A percentile compares a stretch with the other conserved stretches of the same genome.
Evolutionary conservation across 2,113 vertebrate species (phyloP).

Genomic region (Boleophthalmus pectinirostris): DNA sequence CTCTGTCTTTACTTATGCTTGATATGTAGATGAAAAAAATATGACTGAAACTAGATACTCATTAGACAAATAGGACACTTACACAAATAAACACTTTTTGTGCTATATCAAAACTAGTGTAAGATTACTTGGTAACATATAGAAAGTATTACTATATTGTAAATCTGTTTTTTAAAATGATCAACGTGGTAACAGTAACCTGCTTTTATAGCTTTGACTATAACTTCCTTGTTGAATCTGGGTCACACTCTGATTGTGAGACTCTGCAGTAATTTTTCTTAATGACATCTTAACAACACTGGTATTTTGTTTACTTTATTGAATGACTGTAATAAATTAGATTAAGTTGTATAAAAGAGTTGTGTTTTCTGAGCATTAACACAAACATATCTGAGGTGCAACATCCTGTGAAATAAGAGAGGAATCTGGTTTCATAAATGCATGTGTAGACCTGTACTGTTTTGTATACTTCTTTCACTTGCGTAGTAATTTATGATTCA

Average conservation of each 20-base stretch:
- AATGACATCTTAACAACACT: background rate
- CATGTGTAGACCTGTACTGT: background rate
- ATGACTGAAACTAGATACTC: too few species aligned
- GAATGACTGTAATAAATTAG: background rate
- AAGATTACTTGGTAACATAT: too few species aligned
- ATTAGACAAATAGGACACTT: too few species aligned
- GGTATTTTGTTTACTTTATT: background rate
- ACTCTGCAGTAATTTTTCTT: slow-evolving; percentile 14
- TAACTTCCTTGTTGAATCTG: slow-evolving; percentile 24
- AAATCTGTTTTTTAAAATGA: too few species aligned
- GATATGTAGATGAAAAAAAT: background rate
- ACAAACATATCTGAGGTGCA: background rate
- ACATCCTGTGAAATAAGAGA: background rate
- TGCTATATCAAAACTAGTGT: too few species aligned
- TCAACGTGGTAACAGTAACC: background rate
- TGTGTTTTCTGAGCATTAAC: background rate
- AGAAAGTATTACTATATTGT: too few species aligned
- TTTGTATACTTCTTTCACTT: background rate
- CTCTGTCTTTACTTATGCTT: background rate
- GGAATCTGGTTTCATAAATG: background rate
- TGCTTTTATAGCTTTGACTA: slow-evolving; percentile 26
- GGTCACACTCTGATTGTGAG: slow-evolving; percentile 16
- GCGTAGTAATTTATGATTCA: background rate
- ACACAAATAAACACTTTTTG: too few species aligned
- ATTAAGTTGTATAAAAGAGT: background rate